These are phyloP conservation scores for Podilymbus podiceps DNA, from an alignment of 2,113 vertebrate species.

Conservation along the genomic window DNA sequence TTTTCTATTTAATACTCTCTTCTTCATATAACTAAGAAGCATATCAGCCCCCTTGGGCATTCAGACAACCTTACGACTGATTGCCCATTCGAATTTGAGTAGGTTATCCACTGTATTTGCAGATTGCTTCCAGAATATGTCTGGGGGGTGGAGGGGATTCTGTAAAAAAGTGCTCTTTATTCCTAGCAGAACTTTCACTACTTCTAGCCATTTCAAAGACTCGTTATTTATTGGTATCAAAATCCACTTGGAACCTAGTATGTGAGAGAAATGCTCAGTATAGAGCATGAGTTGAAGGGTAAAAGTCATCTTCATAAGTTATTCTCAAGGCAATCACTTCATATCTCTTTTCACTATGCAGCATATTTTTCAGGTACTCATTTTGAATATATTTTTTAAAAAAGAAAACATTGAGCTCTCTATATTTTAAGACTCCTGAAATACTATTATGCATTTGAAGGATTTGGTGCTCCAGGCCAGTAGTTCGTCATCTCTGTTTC, in stretches of 20 bases:
- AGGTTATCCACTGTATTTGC: background rate
- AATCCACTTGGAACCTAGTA: conserved; percentile 12
- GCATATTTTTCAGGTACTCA: conserved; percentile 37
- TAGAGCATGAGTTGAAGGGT: background rate
- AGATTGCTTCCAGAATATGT: background rate
- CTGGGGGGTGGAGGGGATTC: background rate
- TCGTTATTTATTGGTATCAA: background rate
- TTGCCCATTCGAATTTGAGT: background rate
- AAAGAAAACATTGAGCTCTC: conserved; percentile 14
- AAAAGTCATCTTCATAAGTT: conserved; percentile 15
- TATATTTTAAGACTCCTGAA: conserved; percentile 12
- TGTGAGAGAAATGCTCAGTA: background rate
- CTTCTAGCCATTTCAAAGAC: conserved; percentile 12
- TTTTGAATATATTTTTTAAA: conserved; percentile 12
- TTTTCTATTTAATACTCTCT: background rate
- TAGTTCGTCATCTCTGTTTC: background rate
- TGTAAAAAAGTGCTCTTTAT: background rate
- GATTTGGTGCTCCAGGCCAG: conserved; percentile 33
- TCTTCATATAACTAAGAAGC: background rate
- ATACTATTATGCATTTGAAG: background rate
- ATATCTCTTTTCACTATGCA: conserved; percentile 23
- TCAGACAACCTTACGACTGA: background rate
- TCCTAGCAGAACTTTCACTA: conserved; percentile 3
- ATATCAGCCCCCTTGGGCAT: background rate
- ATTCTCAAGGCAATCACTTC: conserved; percentile 9